Conservation (phyloP, 2,888 invertebrate species). For the Agonopterix alstromeriana region DNA sequence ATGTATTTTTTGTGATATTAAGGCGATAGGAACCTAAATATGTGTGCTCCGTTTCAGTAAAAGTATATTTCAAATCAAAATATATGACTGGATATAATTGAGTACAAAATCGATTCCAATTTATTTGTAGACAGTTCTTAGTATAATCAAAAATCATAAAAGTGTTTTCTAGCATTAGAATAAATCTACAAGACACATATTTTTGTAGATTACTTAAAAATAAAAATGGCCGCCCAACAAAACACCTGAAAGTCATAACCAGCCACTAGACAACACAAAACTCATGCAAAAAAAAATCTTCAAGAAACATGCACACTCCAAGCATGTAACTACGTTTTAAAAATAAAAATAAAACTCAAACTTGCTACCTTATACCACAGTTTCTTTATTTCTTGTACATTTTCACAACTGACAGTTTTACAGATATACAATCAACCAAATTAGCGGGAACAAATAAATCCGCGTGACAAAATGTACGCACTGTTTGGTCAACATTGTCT, state of each 20-base stretch:
- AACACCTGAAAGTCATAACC: constrained; percentile 6
- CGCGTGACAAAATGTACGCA: not conserved
- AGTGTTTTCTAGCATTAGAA: too few species aligned
- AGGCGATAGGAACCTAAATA: too few species aligned
- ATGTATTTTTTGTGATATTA: too few species aligned
- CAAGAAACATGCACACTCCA: constrained; percentile 60
- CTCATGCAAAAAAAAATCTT: constrained; percentile 41
- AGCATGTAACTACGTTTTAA: constrained; percentile 31
- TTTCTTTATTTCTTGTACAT: constrained; percentile 69
- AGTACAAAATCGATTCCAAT: too few species aligned
- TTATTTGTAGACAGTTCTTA: too few species aligned
- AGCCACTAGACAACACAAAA: constrained; percentile 16
- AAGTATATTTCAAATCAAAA: too few species aligned
- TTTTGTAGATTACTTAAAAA: too few species aligned
- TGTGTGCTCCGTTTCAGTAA: too few species aligned
- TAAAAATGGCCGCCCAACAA: too few species aligned
- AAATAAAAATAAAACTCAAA: constrained; percentile 59
- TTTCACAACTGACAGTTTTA: constrained; percentile 59
- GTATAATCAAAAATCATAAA: too few species aligned
- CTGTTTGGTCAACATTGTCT: constrained; percentile 2
- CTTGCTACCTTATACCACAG: constrained; percentile 56
- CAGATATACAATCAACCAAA: constrained; percentile 41
- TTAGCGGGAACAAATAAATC: constrained; percentile 13
- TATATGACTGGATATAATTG: too few species aligned
- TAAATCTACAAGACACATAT: too few species aligned